These are phyloP conservation scores for Vanessa cardui DNA, from an alignment of 2,888 invertebrate genomes.

Conservation along the genomic window DNA sequence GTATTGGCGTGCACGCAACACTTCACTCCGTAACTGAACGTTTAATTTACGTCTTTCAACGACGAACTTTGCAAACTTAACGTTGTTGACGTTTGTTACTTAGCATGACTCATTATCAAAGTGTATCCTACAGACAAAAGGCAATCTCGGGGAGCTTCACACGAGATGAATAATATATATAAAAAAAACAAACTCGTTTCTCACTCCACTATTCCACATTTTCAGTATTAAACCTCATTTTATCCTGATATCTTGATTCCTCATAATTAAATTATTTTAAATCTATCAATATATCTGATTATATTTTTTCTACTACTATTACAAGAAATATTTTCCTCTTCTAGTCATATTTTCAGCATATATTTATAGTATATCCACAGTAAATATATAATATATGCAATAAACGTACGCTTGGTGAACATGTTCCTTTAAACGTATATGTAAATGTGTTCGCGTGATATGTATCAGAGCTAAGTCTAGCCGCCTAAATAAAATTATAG, in stretches of 20 bases:
- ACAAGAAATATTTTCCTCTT: too few relatives aligned
- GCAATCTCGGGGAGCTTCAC: not conserved
- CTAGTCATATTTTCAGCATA: too few relatives aligned
- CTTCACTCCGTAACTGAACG: constrained; percentile 32
- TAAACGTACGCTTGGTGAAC: not conserved
- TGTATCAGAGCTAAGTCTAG: constrained; percentile 12
- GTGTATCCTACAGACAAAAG: not conserved
- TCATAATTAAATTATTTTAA: too few relatives aligned
- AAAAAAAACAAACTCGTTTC: too few relatives aligned
- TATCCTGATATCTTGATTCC: too few relatives aligned
- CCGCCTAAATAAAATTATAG: constrained; percentile 18
- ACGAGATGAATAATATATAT: too few relatives aligned
- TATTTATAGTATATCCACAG: not conserved
- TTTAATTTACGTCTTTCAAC: constrained; percentile 38
- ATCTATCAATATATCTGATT: too few relatives aligned
- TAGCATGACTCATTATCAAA: constrained; percentile 1
- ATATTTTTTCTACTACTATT: too few relatives aligned
- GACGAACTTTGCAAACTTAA: constrained; percentile 21
- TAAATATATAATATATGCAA: not conserved
- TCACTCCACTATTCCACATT: too few relatives aligned
- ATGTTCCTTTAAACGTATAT: not conserved
- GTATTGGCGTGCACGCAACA: constrained; percentile 41
- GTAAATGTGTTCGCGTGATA: constrained; percentile 18
- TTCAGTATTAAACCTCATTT: too few relatives aligned
- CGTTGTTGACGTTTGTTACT: constrained; percentile 20